Percentiles rank a stretch among this genome's conserved stretches.
Conservation (phyloP, 2,113 vertebrate species). For the Oncorhynchus keta region DNA sequence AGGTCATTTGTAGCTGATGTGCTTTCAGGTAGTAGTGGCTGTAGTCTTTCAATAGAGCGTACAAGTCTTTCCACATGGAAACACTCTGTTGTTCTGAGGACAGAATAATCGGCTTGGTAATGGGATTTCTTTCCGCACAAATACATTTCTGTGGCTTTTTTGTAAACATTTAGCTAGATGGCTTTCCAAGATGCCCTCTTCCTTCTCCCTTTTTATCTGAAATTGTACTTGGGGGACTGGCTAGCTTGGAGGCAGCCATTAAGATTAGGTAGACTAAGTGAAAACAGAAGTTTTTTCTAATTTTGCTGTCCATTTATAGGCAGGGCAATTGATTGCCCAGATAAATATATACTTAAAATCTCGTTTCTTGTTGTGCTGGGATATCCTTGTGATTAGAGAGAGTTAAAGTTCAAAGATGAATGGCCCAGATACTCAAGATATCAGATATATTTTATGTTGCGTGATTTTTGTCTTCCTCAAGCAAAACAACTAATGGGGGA, state of each 20-base stretch:
- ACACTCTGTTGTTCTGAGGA: conserved; percentile 28
- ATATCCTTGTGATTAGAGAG: conserved; percentile 35
- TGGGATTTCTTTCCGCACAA: conserved; percentile 45
- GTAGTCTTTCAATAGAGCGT: conserved; percentile 24
- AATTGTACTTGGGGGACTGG: conserved; percentile 15
- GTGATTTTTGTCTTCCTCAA: conserved; percentile 12
- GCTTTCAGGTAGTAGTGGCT: background rate
- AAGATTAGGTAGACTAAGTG: conserved; percentile 57
- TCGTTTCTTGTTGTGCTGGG: conserved; percentile 9
- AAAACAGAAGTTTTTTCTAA: conserved; percentile 44
- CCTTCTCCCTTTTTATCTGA: conserved; percentile 54
- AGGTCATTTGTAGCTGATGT: background rate
- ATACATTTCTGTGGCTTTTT: conserved; percentile 57
- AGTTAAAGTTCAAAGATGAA: conserved; percentile 20
- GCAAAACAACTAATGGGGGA: too few species aligned
- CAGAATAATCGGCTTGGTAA: conserved; percentile 34
- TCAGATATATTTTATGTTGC: background rate
- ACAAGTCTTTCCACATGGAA: conserved; percentile 53
- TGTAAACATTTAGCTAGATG: conserved; percentile 71
- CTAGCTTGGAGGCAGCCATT: conserved; percentile 2
- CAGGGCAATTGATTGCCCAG: conserved; percentile 39
- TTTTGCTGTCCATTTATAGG: conserved; percentile 55
- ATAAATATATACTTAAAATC: conserved; percentile 31
- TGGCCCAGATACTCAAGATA: conserved; percentile 35
- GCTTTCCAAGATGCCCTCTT: conserved; percentile 64